These are phyloP conservation scores for Tetragonisca angustula DNA, from an alignment of 2,888 invertebrate species.

Conservation along the genomic window DNA sequence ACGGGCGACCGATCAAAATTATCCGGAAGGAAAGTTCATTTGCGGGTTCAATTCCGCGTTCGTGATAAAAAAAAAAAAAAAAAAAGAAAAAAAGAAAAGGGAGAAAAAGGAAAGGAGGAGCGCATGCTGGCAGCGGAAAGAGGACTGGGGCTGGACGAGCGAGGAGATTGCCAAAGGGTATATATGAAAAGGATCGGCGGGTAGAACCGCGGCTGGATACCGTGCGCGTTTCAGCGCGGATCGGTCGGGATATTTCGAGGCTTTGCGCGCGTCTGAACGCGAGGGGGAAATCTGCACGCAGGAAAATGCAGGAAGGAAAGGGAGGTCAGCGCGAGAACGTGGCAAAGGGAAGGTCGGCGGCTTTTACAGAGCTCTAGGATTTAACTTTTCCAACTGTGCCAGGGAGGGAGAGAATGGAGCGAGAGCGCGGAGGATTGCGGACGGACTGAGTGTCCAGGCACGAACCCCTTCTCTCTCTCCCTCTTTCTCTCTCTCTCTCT, in stretches of 20 bases:
- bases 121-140: neutral
- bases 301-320: slow-evolving; percentile 47
- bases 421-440: neutral
- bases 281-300: slow-evolving; percentile 15
- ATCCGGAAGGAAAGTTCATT: slow-evolving; percentile 35
- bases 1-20: slow-evolving; percentile 32
- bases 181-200: slow-evolving; percentile 15
- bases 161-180: neutral
- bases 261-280: slow-evolving; percentile 49
- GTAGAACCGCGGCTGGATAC: slow-evolving; percentile 36
- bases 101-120: neutral
- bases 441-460: slow-evolving; percentile 33
- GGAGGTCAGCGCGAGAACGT: slow-evolving; percentile 2
- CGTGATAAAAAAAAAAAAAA: slow-evolving; percentile 20
- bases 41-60: slow-evolving; percentile 13
- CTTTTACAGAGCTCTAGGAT: slow-evolving; percentile 72
- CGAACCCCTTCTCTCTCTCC: slow-evolving; percentile 20
- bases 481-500: slow-evolving; percentile 12
- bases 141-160: neutral
- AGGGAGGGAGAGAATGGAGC: slow-evolving; percentile 1
- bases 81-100: too few species aligned
- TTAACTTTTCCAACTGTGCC: slow-evolving; percentile 69
- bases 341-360: slow-evolving; percentile 31
- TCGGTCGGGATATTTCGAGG: slow-evolving; percentile 64
- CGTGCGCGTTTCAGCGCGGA: slow-evolving; percentile 57